Percentiles rank a stretch among this genome's conserved stretches.
Evolutionary conservation across 2,797 vertebrate species (phyloP).

Genomic region (Eulemur mongoz): DNA sequence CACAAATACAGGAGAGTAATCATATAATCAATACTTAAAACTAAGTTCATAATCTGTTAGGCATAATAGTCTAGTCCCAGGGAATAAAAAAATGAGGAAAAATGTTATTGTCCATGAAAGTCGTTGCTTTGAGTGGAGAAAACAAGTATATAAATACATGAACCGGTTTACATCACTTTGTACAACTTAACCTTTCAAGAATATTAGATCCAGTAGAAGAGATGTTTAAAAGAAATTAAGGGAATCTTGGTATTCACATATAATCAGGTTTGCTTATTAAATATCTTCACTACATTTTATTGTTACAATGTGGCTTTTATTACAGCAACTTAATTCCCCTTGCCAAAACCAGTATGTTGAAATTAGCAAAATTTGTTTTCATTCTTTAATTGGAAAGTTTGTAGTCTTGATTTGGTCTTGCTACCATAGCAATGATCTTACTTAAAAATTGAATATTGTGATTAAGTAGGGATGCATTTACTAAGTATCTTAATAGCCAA

Average conservation of each 20-base stretch:
- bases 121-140: background rate
- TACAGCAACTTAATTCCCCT: background rate
- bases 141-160: background rate
- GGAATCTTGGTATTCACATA: background rate
- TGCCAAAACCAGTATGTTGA: background rate
- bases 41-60: background rate
- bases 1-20: background rate
- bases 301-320: background rate
- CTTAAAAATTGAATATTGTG: background rate
- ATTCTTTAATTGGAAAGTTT: background rate
- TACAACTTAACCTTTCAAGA: background rate
- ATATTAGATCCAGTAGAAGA: background rate
- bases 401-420: background rate
- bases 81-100: constrained; percentile 26
- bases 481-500: background rate
- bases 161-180: background rate
- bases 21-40: constrained; percentile 10
- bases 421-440: background rate
- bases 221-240: background rate
- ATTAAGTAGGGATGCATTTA: background rate
- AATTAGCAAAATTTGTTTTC: background rate
- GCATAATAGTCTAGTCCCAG: background rate
- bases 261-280: background rate
- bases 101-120: background rate
- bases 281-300: background rate